Base-by-base conservation (phyloP, 2,888 invertebrate species). In the Dasypogon diadema region DNA sequence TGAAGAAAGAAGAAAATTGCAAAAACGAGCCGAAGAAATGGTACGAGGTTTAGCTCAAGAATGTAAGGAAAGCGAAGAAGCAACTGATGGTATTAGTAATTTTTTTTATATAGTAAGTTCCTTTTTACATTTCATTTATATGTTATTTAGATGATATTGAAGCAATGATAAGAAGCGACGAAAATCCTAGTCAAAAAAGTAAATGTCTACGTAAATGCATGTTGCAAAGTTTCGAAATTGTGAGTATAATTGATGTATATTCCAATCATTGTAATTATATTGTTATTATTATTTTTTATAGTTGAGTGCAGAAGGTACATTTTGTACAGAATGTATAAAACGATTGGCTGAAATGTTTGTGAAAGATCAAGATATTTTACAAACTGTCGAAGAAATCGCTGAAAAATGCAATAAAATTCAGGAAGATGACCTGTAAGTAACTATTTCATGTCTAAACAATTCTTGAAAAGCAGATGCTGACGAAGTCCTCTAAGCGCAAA, bases 81-180 rank as follows among this genome's bases (percentile, higher is more conserved):
- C 48, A 14, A 68, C 65, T 48, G 48, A 68, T 24, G 65, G 65
- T 68, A 68, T 21, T 14, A 18, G n/a, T n/a, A n/a, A n/a, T 14
- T 16, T 14, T 12, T 6, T 48, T 48, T 48, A 37, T 37, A 18
- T n/a, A 24, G 4, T 3, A 2, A 56, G 1, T 26, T 4, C 14
- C 26, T 14, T 56, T 30, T 24, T 1, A 24, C 10, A 55, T 21
- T 55, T 55, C 2, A 6, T 21, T 5, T 6, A 63, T 22, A 2
- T 37, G 18, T 18, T n/a, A 30, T 6, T 12, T 18, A 60, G 60
- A 0, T 5, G 60, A 60, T 5, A 60, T 60, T 24, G 48, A 48
- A 24, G 65, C 2, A 8, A 68, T 68, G 26, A 16, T 26, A 14
- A 37, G 14, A 48, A 24, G 16, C 16, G 24, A 12, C 18, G 5